phyloP scores from a whole-genome alignment of 2,888 invertebrate genomes.

The Cataglyphis livida region DNA sequence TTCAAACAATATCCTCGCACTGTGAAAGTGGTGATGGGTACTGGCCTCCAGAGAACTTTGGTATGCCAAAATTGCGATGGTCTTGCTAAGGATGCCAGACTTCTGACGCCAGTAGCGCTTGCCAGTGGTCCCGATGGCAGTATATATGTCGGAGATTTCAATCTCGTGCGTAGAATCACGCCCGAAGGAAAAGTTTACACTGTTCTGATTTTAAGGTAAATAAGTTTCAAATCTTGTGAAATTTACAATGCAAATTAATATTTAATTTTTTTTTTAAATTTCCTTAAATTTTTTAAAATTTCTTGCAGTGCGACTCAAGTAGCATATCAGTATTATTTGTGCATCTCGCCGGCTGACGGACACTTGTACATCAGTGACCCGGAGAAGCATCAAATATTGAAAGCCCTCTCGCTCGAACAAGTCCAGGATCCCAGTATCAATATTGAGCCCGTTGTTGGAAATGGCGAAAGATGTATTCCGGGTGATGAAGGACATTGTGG shows the following conservation, averaged over 20 bases:
- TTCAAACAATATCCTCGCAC: conserved; percentile 96
- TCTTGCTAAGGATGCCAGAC: conserved; percentile 93
- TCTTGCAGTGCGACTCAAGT: conserved; percentile 95
- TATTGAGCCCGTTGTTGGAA: conserved; percentile 94
- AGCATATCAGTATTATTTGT: conserved; percentile 98
- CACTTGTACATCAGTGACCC: conserved; percentile 98
- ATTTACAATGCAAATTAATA: neutral
- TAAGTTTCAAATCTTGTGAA: neutral
- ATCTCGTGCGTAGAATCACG: conserved; percentile 95
- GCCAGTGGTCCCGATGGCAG: conserved; percentile 98
- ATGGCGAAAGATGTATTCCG: conserved; percentile 97
- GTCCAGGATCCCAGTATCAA: conserved; percentile 94
- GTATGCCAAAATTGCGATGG: conserved; percentile 96
- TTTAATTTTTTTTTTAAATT: neutral
- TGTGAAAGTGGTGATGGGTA: conserved; percentile 97
- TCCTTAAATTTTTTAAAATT: neutral
- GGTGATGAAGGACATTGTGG: conserved; percentile 98
- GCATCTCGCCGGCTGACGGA: conserved; percentile 98
- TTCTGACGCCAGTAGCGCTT: conserved; percentile 97
- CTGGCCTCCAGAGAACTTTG: conserved; percentile 94
- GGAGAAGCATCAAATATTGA: conserved; percentile 95
- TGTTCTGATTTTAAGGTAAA: conserved; percentile 93
- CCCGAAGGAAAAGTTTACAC: conserved; percentile 96
- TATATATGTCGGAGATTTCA: conserved; percentile 98
- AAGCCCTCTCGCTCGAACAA: conserved; percentile 92